A percentile compares a stretch with the other conserved stretches of the same genome.
Conservation (phyloP, 2,888 invertebrate species). For the Helicoverpa assulta region DNA sequence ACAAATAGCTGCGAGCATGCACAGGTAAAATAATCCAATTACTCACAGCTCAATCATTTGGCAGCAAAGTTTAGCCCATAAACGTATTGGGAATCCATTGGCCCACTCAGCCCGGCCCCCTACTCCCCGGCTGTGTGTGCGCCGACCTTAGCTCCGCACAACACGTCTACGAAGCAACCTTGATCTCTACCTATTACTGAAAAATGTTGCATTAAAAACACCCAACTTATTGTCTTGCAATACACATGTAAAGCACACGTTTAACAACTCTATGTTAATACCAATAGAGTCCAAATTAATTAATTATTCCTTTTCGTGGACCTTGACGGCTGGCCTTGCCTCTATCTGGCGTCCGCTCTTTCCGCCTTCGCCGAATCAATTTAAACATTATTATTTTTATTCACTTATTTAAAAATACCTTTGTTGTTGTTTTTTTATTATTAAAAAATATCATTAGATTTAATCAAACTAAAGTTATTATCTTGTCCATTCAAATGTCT, state of each 20-base stretch:
- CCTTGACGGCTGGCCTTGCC: constrained; percentile 87
- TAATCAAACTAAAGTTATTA: constrained; percentile 8
- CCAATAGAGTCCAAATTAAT: constrained; percentile 66
- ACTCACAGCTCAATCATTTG: constrained; percentile 39
- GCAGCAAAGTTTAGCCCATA: constrained; percentile 42
- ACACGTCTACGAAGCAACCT: constrained; percentile 73
- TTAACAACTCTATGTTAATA: constrained; percentile 67
- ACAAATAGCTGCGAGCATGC: constrained; percentile 10
- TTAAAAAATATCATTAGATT: constrained; percentile 28
- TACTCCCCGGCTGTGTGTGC: constrained; percentile 31
- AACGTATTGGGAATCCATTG: constrained; percentile 34
- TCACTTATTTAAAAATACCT: constrained; percentile 69
- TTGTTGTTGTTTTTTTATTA: constrained; percentile 51
- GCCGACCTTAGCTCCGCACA: constrained; percentile 64
- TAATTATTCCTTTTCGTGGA: constrained; percentile 72
- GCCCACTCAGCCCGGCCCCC: constrained; percentile 34
- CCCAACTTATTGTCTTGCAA: constrained; percentile 85
- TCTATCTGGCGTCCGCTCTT: constrained; percentile 88
- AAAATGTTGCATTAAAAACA: constrained; percentile 87
- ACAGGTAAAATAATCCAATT: constrained; percentile 26
- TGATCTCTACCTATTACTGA: constrained; percentile 89
- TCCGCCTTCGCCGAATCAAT: constrained; percentile 89
- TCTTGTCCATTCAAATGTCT: constrained; percentile 5
- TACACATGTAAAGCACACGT: constrained; percentile 57
- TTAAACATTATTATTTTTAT: constrained; percentile 85